Evolutionary conservation across 2,113 vertebrate genomes (phyloP), one percentile per base, ranked within the genome.

Genomic region (Tychaedon coryphoeus): DNA sequence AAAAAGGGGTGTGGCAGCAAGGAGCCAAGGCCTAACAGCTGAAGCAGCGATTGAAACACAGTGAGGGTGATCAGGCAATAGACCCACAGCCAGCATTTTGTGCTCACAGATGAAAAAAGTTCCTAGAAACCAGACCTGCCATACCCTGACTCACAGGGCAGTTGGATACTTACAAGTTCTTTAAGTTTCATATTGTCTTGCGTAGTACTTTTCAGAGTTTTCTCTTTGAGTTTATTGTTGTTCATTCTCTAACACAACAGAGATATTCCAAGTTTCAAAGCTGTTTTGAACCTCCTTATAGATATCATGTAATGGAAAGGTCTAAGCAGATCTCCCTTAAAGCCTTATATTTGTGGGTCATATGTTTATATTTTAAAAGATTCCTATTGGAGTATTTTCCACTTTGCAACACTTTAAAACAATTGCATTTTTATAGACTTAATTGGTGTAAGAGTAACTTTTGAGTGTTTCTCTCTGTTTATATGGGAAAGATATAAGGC

Each of bases 111-210:
- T 69, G 19, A 15, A 67, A 58, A 62, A 50, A 26, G 25, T 2
- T 70, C 47, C 20, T 50, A 33, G 36, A 89, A 93, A 93, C 19
- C 28, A 33, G 38, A 54, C 17, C 61, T 88, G 42, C 34, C 33
- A 2, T 75, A 45, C 48, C 8, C 15, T 66, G 61, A 24, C 36
- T 15, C 0, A 0, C 2, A 8, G 54, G 23, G 25, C 12, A 38
- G 42, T 19, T 82, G 28, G 28, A 28, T 65, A 31, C 6, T 62
- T 90, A 8, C 12, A 74, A 29, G 29, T 66, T 26, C 7, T 76
- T 79, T 76, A 19, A 42, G 58, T 81, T 95, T 78, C 19, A 8
- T 64, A 24, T 64, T 74, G 16, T 47, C 38, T 67, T 67, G 14
- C 29, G 8, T 76, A 45, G 24, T 60, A 1, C 50, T 93, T 92